Base-by-base conservation (phyloP, 2,113 vertebrate genomes). In the Hiodon tergisus region DNA sequence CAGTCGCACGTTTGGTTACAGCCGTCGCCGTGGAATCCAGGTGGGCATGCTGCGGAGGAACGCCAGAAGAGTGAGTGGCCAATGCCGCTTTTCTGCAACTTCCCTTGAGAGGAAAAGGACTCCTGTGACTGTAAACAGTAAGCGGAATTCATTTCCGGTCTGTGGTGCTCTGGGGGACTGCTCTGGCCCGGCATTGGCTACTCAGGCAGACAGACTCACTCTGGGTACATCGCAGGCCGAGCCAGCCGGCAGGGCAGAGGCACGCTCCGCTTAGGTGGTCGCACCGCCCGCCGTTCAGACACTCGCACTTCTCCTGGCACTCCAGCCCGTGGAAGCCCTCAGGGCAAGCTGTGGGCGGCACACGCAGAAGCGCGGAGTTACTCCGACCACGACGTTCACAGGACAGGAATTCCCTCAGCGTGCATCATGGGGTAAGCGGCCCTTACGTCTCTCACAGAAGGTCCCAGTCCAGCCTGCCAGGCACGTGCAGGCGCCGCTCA, bases 1-100 rank as follows among this genome's bases (percentile, higher is more conserved):
- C 96, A 98, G 69, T 31, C 3, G 62, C 96, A 98, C 55, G 77
- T 81, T 82, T 86, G 93, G 87, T 91, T 94, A 89, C 96, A 98
- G 80, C 87, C 87, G 53, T 88, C 83, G 4, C 97, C 94, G 0
- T 93, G 94, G 57, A 83, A 91, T 70, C 87, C 88, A 10, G 86
- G 71, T 0, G 82, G 92, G 86, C 97, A 99, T 0, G 80, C 96
- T 98, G 87, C 13, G 86, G 78, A 78, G 50, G 77, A 78, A 81
- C 3, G 16, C 59, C 84, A 79, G 85, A 70, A 85, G 82, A 83
- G 67, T 50, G 58, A 80, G 69, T 31, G 31, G 31, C 31, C 31
- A 31, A 31, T 31, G 31, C 31, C 31, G 31, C 31, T 31, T 31
- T 31, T 31, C 31, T 0, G 31, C 31, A 31, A 31, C 31, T 31